These are phyloP conservation scores for Caloenas nicobarica DNA, from an alignment of 2,113 vertebrate genomes.

Conservation along the genomic window DNA sequence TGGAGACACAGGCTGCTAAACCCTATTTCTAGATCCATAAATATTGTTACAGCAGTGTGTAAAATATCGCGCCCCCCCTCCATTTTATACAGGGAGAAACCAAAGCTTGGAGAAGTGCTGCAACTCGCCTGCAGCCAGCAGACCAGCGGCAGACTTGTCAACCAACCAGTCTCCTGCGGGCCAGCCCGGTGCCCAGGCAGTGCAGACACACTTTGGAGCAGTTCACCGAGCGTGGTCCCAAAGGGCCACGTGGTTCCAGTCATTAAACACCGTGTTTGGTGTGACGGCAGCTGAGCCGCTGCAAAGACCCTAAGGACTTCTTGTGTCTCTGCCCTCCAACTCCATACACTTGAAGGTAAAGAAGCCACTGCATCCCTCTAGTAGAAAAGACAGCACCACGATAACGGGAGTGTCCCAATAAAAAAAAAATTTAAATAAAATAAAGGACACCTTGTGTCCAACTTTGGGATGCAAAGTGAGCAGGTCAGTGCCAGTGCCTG, in stretches of 20 bases:
- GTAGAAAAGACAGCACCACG: conserved; percentile 4
- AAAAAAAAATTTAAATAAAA: background rate
- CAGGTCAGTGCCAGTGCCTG: background rate
- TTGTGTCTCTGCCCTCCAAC: background rate
- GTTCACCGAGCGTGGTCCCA: background rate
- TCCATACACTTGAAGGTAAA: background rate
- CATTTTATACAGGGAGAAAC: background rate
- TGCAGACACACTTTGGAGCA: background rate
- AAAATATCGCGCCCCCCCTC: background rate
- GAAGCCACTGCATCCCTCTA: background rate
- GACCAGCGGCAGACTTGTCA: background rate
- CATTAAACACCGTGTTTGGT: fast-evolving
- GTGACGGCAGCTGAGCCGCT: background rate
- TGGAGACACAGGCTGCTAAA: background rate
- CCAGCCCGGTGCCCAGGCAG: background rate
- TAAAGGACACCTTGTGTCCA: background rate
- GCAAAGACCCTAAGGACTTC: background rate
- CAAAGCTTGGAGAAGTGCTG: background rate
- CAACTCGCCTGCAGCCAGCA: background rate
- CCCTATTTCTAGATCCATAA: background rate
- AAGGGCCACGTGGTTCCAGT: background rate
- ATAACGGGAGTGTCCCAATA: background rate
- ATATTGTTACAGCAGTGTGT: background rate
- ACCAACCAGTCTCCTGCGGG: background rate
- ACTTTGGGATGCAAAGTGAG: background rate